Base-by-base conservation (phyloP, 2,888 invertebrate species). In the Conops quadrifasciatus region DNA sequence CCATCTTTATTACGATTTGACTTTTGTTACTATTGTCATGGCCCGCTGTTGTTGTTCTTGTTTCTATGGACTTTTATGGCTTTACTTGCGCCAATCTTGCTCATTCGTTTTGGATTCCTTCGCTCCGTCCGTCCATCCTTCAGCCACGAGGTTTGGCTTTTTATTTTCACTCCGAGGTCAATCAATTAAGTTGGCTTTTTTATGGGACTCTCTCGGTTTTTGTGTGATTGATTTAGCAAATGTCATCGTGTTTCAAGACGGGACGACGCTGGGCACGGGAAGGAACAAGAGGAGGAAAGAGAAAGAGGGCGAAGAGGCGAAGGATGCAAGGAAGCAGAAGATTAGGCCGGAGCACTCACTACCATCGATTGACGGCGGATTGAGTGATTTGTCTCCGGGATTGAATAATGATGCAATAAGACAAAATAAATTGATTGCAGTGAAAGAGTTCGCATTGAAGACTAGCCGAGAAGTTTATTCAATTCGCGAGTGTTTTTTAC, bases 381-480 rank as follows among this genome's bases (percentile, higher is more conserved):
- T 77, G 78, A 78, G 78, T 78, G 78, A 78, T 78, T 78, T 78
- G 78, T 78, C 77, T 74, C 74, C 71, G 75, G 72, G 74, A 74
- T 72, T 72, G 74, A 76, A 74, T 76, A 75, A 77, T 78, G 76
- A 72, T 71, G 62, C 68, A 73, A 74, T 67, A 64, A 70, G 71
- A 58, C 67, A 66, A 71, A 72, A 74, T 72, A 74, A 74, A 74
- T 74, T 70, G 69, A 62, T 49, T 26, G 53, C 24, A 45, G n/a
- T 15, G n/a, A 19, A 51, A 21, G 53, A n/a, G 45, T 47, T 7
- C 36, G 47, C 47, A n/a, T 16, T 63, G 63, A 47, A 47, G 43
- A 47, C 43, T 28, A 24, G 9, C 19, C 28, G n/a, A 7, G 21
- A 7, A 19, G n/a, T 62, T 62, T 62, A 3, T 43, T 21, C 5